These are phyloP conservation scores for Drosophila prosaltans DNA, from an alignment of 1,140 invertebrate species.

Conservation along the genomic window DNA sequence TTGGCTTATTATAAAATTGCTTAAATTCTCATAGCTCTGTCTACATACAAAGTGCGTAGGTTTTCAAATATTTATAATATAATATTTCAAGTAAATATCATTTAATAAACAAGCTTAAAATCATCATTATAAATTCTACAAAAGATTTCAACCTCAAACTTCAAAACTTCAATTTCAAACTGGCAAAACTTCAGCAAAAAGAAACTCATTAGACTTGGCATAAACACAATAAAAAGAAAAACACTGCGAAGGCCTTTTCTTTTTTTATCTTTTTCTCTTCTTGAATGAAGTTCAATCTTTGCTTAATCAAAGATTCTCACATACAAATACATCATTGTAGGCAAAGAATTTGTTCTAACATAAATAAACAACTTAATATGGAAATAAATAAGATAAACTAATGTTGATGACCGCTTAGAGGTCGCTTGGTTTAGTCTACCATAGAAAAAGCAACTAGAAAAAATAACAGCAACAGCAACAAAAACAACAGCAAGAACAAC, in stretches of 20 bases:
- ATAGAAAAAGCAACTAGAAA: constrained; percentile 21
- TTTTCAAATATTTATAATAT: no score
- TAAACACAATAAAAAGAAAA: neutral
- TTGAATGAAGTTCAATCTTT: neutral
- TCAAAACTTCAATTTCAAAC: no score
- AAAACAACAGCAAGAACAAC: constrained; percentile 19
- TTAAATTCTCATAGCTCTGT: no score
- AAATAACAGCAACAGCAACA: neutral
- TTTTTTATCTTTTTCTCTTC: neutral
- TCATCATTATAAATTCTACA: no score
- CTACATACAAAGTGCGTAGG: no score
- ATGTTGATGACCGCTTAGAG: constrained; percentile 59
- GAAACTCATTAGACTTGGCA: no score
- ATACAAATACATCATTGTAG: constrained; percentile 37
- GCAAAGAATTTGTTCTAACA: constrained; percentile 44
- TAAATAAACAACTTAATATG: constrained; percentile 54
- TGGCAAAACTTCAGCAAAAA: no score
- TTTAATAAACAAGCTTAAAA: no score
- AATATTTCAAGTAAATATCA: no score
- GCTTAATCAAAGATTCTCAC: neutral
- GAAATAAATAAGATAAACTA: constrained; percentile 48
- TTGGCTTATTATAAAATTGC: no score
- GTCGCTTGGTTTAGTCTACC: constrained; percentile 42
- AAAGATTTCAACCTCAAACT: no score
- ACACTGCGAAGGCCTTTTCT: neutral